A percentile compares a stretch with the other conserved stretches of the same genome.
Conservation (phyloP, 2,113 vertebrate species). For the Halichoerus grypus region DNA sequence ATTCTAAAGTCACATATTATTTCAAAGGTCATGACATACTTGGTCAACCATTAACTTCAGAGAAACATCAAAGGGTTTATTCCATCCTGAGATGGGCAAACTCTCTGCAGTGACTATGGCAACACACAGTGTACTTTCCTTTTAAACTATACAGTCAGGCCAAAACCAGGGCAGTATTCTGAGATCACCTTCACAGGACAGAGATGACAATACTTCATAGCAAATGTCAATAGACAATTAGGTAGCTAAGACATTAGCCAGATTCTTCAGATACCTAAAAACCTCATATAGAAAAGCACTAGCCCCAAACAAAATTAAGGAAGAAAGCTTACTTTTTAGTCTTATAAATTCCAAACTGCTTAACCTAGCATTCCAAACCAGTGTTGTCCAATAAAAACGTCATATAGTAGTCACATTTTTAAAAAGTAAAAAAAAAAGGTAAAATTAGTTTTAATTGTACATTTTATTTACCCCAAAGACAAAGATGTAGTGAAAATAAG, state of each 20-base stretch:
- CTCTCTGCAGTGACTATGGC: rapidly evolving
- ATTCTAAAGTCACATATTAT: neutral
- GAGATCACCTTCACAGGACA: neutral
- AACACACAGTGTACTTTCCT: neutral
- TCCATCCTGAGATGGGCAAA: neutral
- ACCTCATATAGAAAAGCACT: neutral
- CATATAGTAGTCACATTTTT: neutral
- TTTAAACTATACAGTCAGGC: neutral
- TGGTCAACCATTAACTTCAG: neutral
- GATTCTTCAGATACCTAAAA: neutral
- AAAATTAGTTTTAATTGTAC: neutral
- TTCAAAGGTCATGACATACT: neutral
- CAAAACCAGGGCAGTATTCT: neutral
- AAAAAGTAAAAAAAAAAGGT: neutral
- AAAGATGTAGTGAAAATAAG: too few species aligned
- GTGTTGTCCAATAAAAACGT: neutral
- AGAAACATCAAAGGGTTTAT: neutral
- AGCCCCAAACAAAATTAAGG: neutral
- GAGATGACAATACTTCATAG: neutral
- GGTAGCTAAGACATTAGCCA: neutral
- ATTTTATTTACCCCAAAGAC: neutral
- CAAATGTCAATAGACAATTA: neutral
- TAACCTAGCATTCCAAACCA: neutral
- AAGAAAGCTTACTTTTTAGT: neutral
- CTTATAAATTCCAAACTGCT: neutral